Conservation (phyloP, 2,113 vertebrate genomes). For the Rhadina sibilatrix region DNA sequence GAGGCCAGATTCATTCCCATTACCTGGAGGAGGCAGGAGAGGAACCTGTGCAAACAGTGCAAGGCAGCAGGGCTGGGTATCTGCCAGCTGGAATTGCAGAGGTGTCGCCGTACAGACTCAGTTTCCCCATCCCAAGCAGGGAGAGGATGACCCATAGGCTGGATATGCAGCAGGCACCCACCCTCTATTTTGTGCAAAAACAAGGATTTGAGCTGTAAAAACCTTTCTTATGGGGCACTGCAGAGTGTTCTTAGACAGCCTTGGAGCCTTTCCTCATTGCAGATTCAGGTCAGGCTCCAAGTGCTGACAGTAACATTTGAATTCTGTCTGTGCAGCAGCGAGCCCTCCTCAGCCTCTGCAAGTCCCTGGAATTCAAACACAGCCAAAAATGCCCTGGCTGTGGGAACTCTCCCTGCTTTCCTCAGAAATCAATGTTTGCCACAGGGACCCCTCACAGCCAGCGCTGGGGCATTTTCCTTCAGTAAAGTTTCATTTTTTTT, state of each 20-base stretch:
- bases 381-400: background rate
- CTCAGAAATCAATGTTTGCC: background rate
- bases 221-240: background rate
- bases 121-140: background rate
- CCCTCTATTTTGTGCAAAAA: rapidly evolving
- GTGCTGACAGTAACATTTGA: background rate
- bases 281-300: background rate
- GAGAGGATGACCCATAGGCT: background rate
- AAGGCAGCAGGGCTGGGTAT: background rate
- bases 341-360: background rate
- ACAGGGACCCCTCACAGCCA: background rate
- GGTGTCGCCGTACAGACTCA: rapidly evolving
- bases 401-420: background rate
- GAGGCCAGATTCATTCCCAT: background rate
- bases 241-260: background rate
- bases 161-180: background rate
- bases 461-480: rapidly evolving
- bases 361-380: background rate
- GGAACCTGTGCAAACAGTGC: background rate
- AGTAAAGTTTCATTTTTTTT: background rate
- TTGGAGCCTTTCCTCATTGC: background rate
- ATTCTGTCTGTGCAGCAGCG: background rate
- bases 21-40: background rate
- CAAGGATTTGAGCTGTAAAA: background rate
- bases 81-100: background rate